Evolutionary conservation across 1,140 invertebrate genomes (phyloP), one percentile per base, ranked within the genome.

Genomic region (Pseudobourletiella spinata): DNA sequence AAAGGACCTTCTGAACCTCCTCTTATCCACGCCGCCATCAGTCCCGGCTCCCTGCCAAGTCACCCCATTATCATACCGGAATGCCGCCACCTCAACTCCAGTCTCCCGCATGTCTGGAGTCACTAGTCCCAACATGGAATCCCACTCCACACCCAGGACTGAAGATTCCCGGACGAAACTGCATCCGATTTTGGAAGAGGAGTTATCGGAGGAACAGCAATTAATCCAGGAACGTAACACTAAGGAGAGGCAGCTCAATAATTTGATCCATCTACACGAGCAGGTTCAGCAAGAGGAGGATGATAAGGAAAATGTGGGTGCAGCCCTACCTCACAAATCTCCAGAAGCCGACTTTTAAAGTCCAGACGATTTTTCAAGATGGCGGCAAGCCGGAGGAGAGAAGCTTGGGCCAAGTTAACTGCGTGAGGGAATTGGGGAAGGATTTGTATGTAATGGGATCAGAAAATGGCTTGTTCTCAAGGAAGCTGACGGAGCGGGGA

Each of bases 381-480:
- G 35, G 81, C 70, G 62, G 78, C 73, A 74, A 78, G 71, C 67
- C 80, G 72, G 68, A 74, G 28, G 74, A 72, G 3, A 56, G 68
- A 15, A 69, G 74, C 30, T 71, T 73, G 35, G 59, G 79, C 25
- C 76, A 79, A 43, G 71, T 81, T 3, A 79, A 80, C 66, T 80
- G 79, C 59, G 18, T 75, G 69, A 16, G 69, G 75, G 64, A 80
- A 75, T 72, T 79, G 6, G 73, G 78, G 46, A 22, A 55, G 2
- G 63, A 64, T 43, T 44, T 64, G 18, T 64, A 60, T 35, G 64
- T 83, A 16, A 44, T 83, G 24, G 82, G 82, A 52, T 76, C 79
- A 22, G 77, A 79, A 30, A 76, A 80, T 59, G 82, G 82, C 1
- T 71, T 84, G 6, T 81, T 73, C 72, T 76, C 70, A 24, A 76